phyloP scores from a whole-genome alignment of 2,888 invertebrate genomes.

The Carabus problematicus region DNA sequence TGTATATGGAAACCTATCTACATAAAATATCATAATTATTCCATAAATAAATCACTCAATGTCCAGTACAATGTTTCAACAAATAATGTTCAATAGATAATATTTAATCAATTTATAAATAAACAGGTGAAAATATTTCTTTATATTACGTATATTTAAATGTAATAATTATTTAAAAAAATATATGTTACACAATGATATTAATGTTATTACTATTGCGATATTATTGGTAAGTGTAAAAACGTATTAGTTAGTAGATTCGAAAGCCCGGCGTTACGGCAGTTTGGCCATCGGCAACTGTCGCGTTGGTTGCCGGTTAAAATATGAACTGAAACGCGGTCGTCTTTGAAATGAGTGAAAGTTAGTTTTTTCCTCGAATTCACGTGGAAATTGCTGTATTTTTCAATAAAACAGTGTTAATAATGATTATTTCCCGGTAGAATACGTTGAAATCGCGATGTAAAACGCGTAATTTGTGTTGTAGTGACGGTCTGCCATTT shows the following conservation, averaged over 20 bases:
- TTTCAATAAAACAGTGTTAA: not conserved
- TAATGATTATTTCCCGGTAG: not conserved
- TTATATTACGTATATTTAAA: not conserved
- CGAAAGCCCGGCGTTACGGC: constrained; percentile 15
- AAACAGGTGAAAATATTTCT: no score
- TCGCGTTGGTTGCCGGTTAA: constrained; percentile 28
- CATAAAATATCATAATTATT: no score
- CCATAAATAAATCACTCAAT: no score
- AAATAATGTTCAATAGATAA: no score
- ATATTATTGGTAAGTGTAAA: not conserved
- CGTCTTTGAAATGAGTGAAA: not conserved
- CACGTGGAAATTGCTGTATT: not conserved
- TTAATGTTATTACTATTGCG: not conserved
- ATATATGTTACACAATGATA: not conserved
- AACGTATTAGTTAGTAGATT: not conserved
- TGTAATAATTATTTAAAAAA: not conserved
- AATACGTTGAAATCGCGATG: not conserved
- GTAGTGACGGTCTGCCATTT: constrained; percentile 3
- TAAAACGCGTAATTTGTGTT: not conserved
- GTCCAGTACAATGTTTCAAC: no score
- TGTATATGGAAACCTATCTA: no score
- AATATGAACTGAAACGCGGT: constrained; percentile 16
- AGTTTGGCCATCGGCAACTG: constrained; percentile 27
- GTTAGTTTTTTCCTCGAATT: not conserved
- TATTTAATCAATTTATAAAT: no score